These are phyloP conservation scores for Panorpa germanica DNA, from an alignment of 2,888 invertebrate species.

Conservation along the genomic window DNA sequence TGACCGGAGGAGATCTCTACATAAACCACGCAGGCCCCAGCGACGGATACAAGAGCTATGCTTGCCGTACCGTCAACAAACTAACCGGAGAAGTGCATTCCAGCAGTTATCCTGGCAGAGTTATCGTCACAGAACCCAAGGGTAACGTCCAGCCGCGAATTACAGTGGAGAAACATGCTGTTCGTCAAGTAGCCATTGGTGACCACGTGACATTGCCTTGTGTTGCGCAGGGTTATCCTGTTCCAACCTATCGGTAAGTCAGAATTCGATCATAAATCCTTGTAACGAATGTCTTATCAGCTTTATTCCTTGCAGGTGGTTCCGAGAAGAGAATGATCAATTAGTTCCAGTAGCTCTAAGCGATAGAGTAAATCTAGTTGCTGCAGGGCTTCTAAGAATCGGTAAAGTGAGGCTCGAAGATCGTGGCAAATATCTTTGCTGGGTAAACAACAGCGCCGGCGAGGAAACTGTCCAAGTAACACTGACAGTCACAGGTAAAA, in stretches of 20 bases:
- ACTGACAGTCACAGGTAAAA: constrained; percentile 54
- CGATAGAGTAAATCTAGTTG: constrained; percentile 34
- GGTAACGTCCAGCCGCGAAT: constrained; percentile 56
- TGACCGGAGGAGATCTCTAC: constrained; percentile 68
- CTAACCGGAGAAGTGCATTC: constrained; percentile 51
- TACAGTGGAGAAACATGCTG: constrained; percentile 48
- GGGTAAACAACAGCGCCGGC: constrained; percentile 79
- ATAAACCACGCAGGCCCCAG: constrained; percentile 59
- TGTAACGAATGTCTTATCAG: neutral
- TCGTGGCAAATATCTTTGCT: constrained; percentile 73
- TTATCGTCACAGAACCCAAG: constrained; percentile 47
- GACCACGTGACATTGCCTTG: constrained; percentile 59
- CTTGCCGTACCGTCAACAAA: constrained; percentile 64
- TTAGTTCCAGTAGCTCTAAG: constrained; percentile 46
- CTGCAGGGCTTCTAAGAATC: constrained; percentile 45
- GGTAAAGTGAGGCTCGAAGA: constrained; percentile 54
- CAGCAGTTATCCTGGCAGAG: constrained; percentile 48
- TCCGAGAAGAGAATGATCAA: constrained; percentile 53
- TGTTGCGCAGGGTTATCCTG: constrained; percentile 64
- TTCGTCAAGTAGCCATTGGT: constrained; percentile 45
- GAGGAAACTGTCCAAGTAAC: constrained; percentile 61
- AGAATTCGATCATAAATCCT: neutral
- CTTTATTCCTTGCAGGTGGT: constrained; percentile 35
- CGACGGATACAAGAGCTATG: constrained; percentile 63
- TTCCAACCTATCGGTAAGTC: constrained; percentile 54